phyloP scores from a whole-genome alignment of 2,113 vertebrate species.

The Laterallus jamaicensis region DNA sequence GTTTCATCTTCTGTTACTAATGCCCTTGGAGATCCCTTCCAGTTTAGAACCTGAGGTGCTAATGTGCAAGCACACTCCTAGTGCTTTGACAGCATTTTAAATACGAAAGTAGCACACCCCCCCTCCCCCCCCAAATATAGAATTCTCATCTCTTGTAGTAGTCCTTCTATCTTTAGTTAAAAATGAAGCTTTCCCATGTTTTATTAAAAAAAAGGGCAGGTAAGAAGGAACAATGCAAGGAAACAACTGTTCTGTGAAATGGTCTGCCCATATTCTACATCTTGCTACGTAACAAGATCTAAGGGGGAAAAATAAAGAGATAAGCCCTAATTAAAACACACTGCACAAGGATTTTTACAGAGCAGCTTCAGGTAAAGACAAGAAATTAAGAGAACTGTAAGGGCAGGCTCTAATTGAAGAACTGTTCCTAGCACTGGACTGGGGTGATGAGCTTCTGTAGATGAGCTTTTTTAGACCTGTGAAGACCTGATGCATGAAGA shows the following conservation, averaged over 20 bases:
- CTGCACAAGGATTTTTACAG: background rate
- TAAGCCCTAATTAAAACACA: background rate
- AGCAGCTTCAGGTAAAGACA: background rate
- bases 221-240: background rate
- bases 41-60: background rate
- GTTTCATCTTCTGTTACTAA: background rate
- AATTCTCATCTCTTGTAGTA: background rate
- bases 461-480: background rate
- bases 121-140: rapidly evolving
- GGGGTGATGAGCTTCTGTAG: background rate
- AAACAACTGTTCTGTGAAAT: background rate
- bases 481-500: background rate
- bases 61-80: background rate
- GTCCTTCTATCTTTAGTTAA: background rate
- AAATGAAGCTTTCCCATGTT: background rate
- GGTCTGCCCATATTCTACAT: background rate
- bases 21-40: background rate
- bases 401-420: background rate
- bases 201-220: background rate
- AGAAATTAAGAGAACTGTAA: background rate
- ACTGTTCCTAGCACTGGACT: background rate
- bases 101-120: background rate
- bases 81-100: background rate
- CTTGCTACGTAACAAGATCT: background rate
- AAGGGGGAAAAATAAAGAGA: background rate